phyloP scores from a whole-genome alignment of 2,888 invertebrate species.

The Nudaria mundana region DNA sequence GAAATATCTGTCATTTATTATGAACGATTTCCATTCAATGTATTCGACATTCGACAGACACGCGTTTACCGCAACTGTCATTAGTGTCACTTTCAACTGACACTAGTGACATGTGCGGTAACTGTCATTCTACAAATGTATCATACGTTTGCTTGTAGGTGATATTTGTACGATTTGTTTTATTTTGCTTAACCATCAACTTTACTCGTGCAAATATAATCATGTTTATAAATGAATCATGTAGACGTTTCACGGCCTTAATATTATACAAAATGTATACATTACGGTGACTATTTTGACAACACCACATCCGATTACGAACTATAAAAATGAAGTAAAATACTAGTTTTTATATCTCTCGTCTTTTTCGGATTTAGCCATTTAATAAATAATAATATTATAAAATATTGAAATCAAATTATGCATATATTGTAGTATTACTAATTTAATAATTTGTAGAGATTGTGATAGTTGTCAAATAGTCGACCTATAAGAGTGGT shows the following conservation, averaged over 20 bases:
- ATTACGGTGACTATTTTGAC: slow-evolving; percentile 9
- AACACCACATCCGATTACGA: background rate
- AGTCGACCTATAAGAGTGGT: slow-evolving; percentile 9
- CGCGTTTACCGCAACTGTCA: slow-evolving; percentile 20
- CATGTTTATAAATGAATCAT: slow-evolving; percentile 47
- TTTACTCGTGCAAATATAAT: slow-evolving; percentile 36
- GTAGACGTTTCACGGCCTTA: slow-evolving; percentile 42
- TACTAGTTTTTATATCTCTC: background rate
- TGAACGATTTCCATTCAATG: slow-evolving; percentile 7
- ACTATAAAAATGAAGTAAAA: background rate
- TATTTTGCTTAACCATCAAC: slow-evolving; percentile 51
- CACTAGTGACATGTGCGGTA: slow-evolving; percentile 19
- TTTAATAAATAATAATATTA: background rate
- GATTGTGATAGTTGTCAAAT: slow-evolving; percentile 5
- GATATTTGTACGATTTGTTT: slow-evolving; percentile 39
- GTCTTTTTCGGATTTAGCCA: background rate
- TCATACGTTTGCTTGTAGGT: slow-evolving; percentile 44
- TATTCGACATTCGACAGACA: slow-evolving; percentile 25
- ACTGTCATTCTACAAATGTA: slow-evolving; percentile 30
- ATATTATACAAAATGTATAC: slow-evolving; percentile 29
- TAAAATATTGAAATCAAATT: slow-evolving; percentile 1
- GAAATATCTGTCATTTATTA: background rate
- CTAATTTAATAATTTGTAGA: slow-evolving; percentile 7
- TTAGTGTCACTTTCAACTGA: slow-evolving; percentile 4
- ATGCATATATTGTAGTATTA: background rate